Base-by-base conservation (phyloP, 2,113 vertebrate species). In the Nannobrachium achirus region DNA sequence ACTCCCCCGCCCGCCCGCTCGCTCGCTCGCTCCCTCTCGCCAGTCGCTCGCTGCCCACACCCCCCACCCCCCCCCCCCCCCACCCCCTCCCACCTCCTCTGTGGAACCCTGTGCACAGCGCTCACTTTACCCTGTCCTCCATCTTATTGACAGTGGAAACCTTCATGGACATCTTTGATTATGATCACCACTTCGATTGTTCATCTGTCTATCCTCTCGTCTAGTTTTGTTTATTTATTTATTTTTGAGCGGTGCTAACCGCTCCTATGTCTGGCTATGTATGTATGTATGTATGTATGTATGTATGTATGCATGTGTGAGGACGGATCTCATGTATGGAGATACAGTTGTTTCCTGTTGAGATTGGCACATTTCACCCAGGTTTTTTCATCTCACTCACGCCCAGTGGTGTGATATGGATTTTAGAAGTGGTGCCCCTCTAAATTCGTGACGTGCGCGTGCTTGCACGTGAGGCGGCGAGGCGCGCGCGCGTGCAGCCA, bases 21-120 rank as follows among this genome's bases (percentile, higher is more conserved):
- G 33, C 48, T 16, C 41, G 66, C 46, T 63, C 64, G 33, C 48
- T n/a, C 19, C 57, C 64, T 80, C 52, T 75, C 44, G 66, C 50
- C 77, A 56, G 71, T 83, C 58, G 78, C 71, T 89, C 63, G 68
- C 84, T 69, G 76, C 61, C 62, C 83, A 45, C 15, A 8, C 52
- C 62, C 19, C 45, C 25, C 39, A 39, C 41, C 16, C 8, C 73
- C n/a, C n/a, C n/a, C n/a, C n/a, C n/a, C n/a, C n/a, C 52, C 62
- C 19, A 41, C 25, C n/a, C n/a, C n/a, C n/a, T 68, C 51, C 64
- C 19, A 25, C 48, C 18, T 76, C 75, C 56, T 38, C 66, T 56
- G 41, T 75, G 59, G 59, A 58, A 58, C 16, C 38, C 44, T 20
- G 18, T 69, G 33, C 45, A 67, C 73, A 45, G 38, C 75, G 51